Evolutionary conservation across 2,888 invertebrate species (phyloP).

Genomic region (Hirtodrosophila duncani): DNA sequence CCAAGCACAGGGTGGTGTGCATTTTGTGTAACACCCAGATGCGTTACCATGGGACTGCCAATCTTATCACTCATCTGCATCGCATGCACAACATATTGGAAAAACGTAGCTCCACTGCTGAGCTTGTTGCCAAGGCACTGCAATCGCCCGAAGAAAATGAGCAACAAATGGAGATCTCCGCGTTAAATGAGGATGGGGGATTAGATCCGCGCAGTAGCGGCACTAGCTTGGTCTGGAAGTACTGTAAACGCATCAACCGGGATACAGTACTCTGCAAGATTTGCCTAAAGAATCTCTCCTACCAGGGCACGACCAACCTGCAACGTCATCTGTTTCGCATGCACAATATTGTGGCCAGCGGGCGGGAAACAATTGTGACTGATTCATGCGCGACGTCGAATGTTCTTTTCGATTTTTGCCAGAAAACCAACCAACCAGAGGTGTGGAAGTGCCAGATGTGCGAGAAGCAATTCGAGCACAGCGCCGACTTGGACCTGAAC

Average conservation of each 20-base stretch:
- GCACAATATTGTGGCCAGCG: slow-evolving; percentile 58
- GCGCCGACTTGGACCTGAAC: slow-evolving; percentile 29
- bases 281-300: slow-evolving; percentile 65
- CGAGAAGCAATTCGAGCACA: slow-evolving; percentile 45
- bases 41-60: slow-evolving; percentile 72
- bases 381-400: slow-evolving; percentile 12
- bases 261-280: slow-evolving; percentile 64
- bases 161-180: background rate
- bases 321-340: slow-evolving; percentile 69
- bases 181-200: background rate
- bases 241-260: slow-evolving; percentile 53
- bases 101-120: slow-evolving; percentile 22
- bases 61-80: slow-evolving; percentile 69
- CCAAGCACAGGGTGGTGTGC: slow-evolving; percentile 58
- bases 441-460: slow-evolving; percentile 62
- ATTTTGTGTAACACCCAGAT: slow-evolving; percentile 59
- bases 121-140: background rate
- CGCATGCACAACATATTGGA: slow-evolving; percentile 58
- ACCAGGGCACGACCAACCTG: slow-evolving; percentile 68
- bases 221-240: slow-evolving; percentile 63
- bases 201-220: slow-evolving; percentile 35
- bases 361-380: background rate
- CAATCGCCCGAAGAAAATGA: background rate
- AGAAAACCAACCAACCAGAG: slow-evolving; percentile 12
- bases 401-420: slow-evolving; percentile 32